A percentile compares a stretch with the other conserved stretches of the same genome.
Evolutionary conservation across 2,113 vertebrate genomes (phyloP).

Genomic region (Hassar affinis): DNA sequence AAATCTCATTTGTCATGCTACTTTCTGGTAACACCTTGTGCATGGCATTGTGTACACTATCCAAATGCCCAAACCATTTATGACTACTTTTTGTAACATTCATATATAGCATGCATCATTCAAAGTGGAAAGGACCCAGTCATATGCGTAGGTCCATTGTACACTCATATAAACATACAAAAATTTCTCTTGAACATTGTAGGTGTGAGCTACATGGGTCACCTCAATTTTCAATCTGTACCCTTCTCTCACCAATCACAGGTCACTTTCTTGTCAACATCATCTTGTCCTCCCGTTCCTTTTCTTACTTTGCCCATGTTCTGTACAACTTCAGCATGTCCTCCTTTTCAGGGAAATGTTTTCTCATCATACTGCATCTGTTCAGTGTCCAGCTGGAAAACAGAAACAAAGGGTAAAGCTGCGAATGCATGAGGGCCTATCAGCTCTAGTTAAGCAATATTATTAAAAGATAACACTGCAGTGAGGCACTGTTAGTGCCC

Average conservation of each 20-base stretch:
- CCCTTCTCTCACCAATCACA: conserved; percentile 33
- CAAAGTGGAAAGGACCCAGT: conserved; percentile 1
- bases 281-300: conserved; percentile 30
- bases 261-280: conserved; percentile 22
- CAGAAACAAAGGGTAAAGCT: conserved; percentile 37
- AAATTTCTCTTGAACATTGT: conserved; percentile 7
- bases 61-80: background rate
- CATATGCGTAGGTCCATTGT: background rate
- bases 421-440: conserved; percentile 29
- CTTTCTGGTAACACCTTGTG: background rate
- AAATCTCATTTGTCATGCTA: background rate
- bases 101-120: conserved; percentile 1
- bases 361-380: conserved; percentile 37
- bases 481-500: background rate
- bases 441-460: conserved; percentile 41
- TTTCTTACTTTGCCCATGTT: conserved; percentile 21
- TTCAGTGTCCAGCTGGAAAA: conserved; percentile 52
- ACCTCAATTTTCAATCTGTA: background rate
- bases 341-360: conserved; percentile 39
- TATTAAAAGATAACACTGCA: conserved; percentile 26
- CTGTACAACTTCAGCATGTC: conserved; percentile 44
- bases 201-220: conserved; percentile 12
- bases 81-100: background rate
- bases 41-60: background rate
- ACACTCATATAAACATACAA: conserved; percentile 20